A percentile compares a stretch with the other conserved stretches of the same genome.
These are phyloP conservation scores for Colaptes auratus DNA, from an alignment of 2,113 vertebrate genomes.

Conservation along the genomic window DNA sequence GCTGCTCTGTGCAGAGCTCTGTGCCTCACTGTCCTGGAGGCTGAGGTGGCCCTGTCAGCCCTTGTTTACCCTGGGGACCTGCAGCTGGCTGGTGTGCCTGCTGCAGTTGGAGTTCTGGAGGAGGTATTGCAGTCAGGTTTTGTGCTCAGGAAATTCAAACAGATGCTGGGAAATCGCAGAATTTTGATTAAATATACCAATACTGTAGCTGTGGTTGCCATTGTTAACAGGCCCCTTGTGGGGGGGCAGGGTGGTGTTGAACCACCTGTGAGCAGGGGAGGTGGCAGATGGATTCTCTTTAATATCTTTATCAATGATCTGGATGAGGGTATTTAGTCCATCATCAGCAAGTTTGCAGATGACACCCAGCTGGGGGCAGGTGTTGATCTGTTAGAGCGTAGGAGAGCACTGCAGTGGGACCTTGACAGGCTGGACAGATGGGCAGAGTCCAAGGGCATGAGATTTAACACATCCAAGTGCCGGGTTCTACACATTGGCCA, in stretches of 20 bases:
- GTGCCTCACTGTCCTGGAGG: accelerated
- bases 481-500: no score
- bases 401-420: no score
- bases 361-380: no score
- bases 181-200: not conserved
- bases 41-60: not conserved
- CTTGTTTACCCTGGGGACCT: not conserved
- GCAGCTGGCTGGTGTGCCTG: not conserved
- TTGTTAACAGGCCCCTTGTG: not conserved
- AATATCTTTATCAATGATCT: no score
- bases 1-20: not conserved
- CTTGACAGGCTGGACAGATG: no score
- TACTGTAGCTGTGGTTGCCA: not conserved
- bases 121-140: not conserved
- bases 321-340: no score
- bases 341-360: no score
- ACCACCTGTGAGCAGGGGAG: not conserved
- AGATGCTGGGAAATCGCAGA: not conserved
- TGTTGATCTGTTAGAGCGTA: no score
- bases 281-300: not conserved
- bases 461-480: no score
- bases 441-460: no score
- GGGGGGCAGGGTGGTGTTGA: not conserved
- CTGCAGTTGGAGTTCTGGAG: accelerated
- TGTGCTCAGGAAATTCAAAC: not conserved